Base-by-base conservation (phyloP, 2,113 vertebrate genomes). In the Ibidorhyncha struthersii region DNA sequence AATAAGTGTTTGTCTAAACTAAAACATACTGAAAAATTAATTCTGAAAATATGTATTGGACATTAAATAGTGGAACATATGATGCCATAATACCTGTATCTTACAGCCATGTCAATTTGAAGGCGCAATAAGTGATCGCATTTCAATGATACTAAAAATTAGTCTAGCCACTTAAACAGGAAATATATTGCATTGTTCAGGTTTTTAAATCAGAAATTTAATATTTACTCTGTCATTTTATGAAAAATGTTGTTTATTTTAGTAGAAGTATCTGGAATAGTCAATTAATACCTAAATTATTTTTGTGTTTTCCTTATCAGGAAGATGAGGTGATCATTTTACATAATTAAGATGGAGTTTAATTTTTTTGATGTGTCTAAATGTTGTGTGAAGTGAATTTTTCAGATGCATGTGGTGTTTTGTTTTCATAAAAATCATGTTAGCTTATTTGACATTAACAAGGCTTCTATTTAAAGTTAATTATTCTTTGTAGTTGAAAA, bases 301-400 rank as follows among this genome's bases (percentile, higher is more conserved):
- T 98, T 98, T 98, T 98, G 96, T 97, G 96, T 97, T 97, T 97
- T 98, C 96, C 98, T 94, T 99, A 95, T 98, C 98, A 99, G 99
- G 99, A 99, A 95, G 98, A 99, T 93, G 99, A 99, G 99, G 99
- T 99, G 99, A 99, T 97, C 84, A 97, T 97, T 98, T 97, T 98
- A 90, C 94, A 95, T 98, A 96, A 97, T 96, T 96, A 94, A 95
- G 95, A 86, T 88, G 94, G 97, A 95, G 76, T 95, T 97, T 98
- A 90, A 95, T 96, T 95, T 80, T 94, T 95, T 78, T 97, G 82
- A 95, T 97, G 95, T 98, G 94, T 96, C 67, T 98, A 96, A 67
- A 92, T 97, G 90, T 86, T 97, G 96, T 97, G 97, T 99, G 97
- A 96, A 85, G 97, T 98, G 96, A 97, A 86, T 96, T 97, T 97